Percentiles rank a stretch among this genome's conserved stretches.
Conservation (phyloP, 2,888 invertebrate species). For the Melanostoma mellinum region DNA sequence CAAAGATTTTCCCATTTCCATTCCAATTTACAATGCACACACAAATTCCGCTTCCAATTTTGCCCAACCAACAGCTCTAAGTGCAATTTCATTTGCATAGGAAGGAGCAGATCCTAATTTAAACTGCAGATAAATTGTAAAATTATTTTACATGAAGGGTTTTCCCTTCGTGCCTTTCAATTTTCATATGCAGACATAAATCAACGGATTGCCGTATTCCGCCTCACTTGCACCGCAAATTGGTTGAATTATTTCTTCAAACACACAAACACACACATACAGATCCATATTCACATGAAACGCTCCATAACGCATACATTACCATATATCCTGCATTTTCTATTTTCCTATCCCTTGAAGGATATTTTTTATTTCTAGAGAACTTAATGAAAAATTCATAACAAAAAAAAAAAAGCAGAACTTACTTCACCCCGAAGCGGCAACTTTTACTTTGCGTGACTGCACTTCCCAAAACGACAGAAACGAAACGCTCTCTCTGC, state of each 20-base stretch:
- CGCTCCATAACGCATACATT: conserved; percentile 17
- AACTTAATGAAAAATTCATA: conserved; percentile 70
- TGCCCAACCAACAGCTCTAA: neutral
- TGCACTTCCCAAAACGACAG: conserved; percentile 57
- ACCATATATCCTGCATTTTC: conserved; percentile 47
- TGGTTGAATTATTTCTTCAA: conserved; percentile 55
- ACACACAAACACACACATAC: neutral
- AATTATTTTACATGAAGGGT: conserved; percentile 48
- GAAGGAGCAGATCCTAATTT: conserved; percentile 19
- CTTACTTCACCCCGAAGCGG: conserved; percentile 27
- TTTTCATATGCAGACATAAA: conserved; percentile 66
- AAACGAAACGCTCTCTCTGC: conserved; percentile 31
- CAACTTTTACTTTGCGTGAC: conserved; percentile 71
- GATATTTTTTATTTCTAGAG: conserved; percentile 13
- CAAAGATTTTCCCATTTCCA: conserved; percentile 5
- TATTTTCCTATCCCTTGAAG: conserved; percentile 32
- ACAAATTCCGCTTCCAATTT: neutral
- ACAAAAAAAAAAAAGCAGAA: conserved; percentile 21
- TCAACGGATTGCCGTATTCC: conserved; percentile 28
- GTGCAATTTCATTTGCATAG: conserved; percentile 3
- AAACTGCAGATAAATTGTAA: conserved; percentile 61
- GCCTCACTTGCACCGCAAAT: conserved; percentile 48
- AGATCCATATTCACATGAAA: conserved; percentile 24
- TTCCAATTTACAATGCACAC: conserved; percentile 15
- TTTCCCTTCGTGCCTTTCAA: conserved; percentile 35